Conservation (phyloP, 1,140 invertebrate species). For the Brachionus rubens region DNA sequence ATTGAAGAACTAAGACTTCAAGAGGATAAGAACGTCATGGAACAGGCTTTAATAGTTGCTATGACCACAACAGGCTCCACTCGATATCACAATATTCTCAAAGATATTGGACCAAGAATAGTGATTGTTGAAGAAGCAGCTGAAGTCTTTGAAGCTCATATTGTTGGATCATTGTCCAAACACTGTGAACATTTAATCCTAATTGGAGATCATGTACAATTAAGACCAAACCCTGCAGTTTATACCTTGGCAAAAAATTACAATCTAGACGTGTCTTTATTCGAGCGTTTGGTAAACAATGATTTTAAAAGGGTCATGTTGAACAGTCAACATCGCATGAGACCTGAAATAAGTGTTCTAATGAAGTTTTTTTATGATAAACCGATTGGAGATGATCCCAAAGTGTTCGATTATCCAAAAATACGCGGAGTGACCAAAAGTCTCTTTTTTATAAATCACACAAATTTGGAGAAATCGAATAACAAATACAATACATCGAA, state of each 20-base stretch:
- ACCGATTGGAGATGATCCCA: slow-evolving; percentile 52
- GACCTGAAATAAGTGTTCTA: slow-evolving; percentile 59
- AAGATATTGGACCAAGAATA: slow-evolving; percentile 46
- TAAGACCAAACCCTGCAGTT: slow-evolving; percentile 59
- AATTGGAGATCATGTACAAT: slow-evolving; percentile 70
- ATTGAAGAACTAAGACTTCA: slow-evolving; percentile 28
- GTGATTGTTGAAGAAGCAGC: slow-evolving; percentile 59
- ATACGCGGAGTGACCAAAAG: slow-evolving; percentile 56
- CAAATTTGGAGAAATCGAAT: slow-evolving; percentile 49
- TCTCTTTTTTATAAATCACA: slow-evolving; percentile 58
- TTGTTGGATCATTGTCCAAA: slow-evolving; percentile 63
- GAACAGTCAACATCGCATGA: slow-evolving; percentile 60
- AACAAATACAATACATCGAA: slow-evolving; percentile 54
- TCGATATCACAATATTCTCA: slow-evolving; percentile 14
- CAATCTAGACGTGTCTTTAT: slow-evolving; percentile 58
- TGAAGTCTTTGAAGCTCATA: slow-evolving; percentile 57
- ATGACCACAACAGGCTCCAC: slow-evolving; percentile 56
- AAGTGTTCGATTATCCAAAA: slow-evolving; percentile 50
- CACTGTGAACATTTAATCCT: slow-evolving; percentile 75
- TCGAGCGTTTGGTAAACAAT: slow-evolving; percentile 58
- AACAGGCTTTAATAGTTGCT: slow-evolving; percentile 52
- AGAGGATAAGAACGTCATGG: slow-evolving; percentile 47
- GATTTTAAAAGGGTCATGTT: slow-evolving; percentile 53
- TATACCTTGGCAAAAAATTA: slow-evolving; percentile 55
- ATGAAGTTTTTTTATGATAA: slow-evolving; percentile 57